Conservation (phyloP, 2,113 vertebrate genomes). For the Lampris megalopsis region DNA sequence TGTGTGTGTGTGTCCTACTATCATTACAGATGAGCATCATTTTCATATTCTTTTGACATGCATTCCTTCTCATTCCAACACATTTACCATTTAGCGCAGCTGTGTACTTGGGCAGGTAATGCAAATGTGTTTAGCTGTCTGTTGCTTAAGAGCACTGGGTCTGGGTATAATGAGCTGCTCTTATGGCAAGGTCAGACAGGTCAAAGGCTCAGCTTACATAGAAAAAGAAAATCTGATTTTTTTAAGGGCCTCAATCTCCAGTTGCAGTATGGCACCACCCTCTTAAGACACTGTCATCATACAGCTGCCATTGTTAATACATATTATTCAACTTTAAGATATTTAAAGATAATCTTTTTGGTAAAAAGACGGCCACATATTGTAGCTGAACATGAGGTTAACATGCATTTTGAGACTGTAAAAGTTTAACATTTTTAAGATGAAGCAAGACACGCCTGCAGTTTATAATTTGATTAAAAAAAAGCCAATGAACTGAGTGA, state of each 20-base stretch:
- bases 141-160: conserved; percentile 37
- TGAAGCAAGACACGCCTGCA: too few relatives aligned
- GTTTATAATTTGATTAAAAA: not conserved
- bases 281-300: conserved; percentile 33
- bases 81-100: conserved; percentile 18
- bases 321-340: too few relatives aligned
- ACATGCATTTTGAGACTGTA: not conserved
- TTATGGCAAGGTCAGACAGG: conserved; percentile 52
- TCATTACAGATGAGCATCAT: not conserved
- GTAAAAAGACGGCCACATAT: not conserved
- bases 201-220: conserved; percentile 15
- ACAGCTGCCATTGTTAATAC: too few relatives aligned
- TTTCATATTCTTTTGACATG: conserved; percentile 34
- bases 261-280: not conserved
- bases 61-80: conserved; percentile 10
- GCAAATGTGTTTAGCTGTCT: conserved; percentile 32
- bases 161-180: conserved; percentile 42
- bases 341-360: not conserved
- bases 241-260: not conserved
- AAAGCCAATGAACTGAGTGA: conserved; percentile 26
- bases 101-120: conserved; percentile 16
- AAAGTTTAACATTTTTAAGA: not conserved
- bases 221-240: conserved; percentile 13
- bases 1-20: not conserved
- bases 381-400: conserved; percentile 8